phyloP scores from a whole-genome alignment of 2,888 invertebrate genomes.

The Apodemia hepburni region DNA sequence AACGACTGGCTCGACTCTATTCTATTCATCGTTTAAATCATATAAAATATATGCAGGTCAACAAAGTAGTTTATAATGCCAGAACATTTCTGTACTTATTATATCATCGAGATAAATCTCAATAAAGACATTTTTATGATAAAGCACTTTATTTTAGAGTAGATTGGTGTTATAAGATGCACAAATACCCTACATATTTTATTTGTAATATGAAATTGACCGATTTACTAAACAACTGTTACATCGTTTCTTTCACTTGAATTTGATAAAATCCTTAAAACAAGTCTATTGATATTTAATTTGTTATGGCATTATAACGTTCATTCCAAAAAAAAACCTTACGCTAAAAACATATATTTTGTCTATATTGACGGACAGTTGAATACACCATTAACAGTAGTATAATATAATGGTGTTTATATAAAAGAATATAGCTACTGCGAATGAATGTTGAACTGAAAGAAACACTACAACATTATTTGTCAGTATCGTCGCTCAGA shows the following conservation, averaged over 20 bases:
- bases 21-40: neutral
- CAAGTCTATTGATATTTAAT: neutral
- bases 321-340: neutral
- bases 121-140: neutral
- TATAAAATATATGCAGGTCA: neutral
- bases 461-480: constrained; percentile 15
- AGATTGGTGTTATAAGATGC: neutral
- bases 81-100: constrained; percentile 1
- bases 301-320: constrained; percentile 14
- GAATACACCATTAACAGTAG: neutral
- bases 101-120: neutral
- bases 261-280: neutral
- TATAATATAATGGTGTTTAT: constrained; percentile 9
- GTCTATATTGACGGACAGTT: neutral
- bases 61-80: constrained; percentile 2
- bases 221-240: neutral
- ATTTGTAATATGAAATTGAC: neutral
- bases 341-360: constrained; percentile 1
- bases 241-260: neutral
- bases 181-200: neutral
- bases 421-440: constrained; percentile 3
- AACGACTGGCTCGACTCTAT: constrained; percentile 52
- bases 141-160: neutral
- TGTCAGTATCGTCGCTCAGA: constrained; percentile 13
- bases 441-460: neutral